These are phyloP conservation scores for Prenolepis imparis DNA, from an alignment of 2,888 invertebrate genomes.

Conservation along the genomic window DNA sequence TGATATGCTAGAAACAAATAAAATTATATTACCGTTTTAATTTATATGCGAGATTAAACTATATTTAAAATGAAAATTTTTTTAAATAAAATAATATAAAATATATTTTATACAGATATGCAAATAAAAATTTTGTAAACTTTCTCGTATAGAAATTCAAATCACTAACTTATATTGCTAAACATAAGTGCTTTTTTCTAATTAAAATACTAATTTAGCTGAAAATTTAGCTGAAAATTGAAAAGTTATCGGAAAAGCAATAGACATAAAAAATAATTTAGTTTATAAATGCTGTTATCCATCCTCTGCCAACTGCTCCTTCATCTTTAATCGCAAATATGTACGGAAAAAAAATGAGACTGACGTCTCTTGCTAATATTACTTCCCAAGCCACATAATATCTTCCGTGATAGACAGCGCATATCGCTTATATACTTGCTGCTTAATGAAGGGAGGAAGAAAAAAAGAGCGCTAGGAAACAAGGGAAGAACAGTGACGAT, in stretches of 20 bases:
- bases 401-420: conserved; percentile 44
- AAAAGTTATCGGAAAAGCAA: background rate
- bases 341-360: conserved; percentile 12
- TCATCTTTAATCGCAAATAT: conserved; percentile 19
- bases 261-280: background rate
- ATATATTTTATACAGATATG: background rate
- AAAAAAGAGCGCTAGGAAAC: conserved; percentile 16
- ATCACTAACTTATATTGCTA: background rate
- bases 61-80: conserved; percentile 4
- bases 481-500: conserved; percentile 45
- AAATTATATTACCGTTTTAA: background rate
- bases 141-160: background rate
- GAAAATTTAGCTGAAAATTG: background rate
- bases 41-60: background rate
- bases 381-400: conserved; percentile 28
- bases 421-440: conserved; percentile 37
- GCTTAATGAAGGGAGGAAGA: conserved; percentile 39
- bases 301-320: background rate
- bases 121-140: background rate
- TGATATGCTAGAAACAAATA: background rate
- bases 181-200: background rate
- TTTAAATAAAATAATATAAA: background rate
- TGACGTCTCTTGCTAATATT: conserved; percentile 38
- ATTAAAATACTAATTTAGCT: background rate
- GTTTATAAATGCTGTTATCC: background rate